These are phyloP conservation scores for Holocentrus rufus DNA, from an alignment of 2,797 vertebrate species.

Conservation along the genomic window DNA sequence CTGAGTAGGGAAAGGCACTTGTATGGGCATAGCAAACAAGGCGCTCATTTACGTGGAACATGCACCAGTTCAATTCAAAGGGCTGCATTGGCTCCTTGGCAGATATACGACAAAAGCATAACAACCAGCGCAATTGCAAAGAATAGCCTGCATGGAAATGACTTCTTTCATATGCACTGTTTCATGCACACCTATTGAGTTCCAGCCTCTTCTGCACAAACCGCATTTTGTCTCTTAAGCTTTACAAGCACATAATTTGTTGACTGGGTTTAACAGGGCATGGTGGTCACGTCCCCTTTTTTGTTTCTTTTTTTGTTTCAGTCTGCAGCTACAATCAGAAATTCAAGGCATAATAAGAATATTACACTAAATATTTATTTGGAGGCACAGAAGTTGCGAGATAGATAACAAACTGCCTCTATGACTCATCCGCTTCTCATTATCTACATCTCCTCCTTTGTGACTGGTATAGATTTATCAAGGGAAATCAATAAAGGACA, in stretches of 20 bases:
- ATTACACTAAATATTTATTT: no score
- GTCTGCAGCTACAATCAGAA: no score
- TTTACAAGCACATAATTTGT: no score
- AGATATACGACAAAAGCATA: slow-evolving; percentile 32
- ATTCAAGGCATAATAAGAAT: no score
- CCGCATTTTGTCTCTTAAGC: no score
- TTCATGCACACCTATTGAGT: background rate
- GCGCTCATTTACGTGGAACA: slow-evolving; percentile 48
- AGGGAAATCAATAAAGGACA: slow-evolving; percentile 29
- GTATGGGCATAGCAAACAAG: slow-evolving; percentile 37
- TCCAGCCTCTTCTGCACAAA: background rate
- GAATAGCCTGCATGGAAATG: slow-evolving; percentile 6
- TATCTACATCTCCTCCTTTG: slow-evolving; percentile 1
- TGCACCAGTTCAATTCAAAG: slow-evolving; percentile 30
- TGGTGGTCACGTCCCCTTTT: no score
- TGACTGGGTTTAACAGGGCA: no score
- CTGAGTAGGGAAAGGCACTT: slow-evolving; percentile 25
- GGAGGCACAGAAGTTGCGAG: no score
- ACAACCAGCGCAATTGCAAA: slow-evolving; percentile 30
- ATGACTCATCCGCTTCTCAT: slow-evolving; percentile 4
- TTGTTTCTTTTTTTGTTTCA: no score
- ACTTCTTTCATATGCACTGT: background rate
- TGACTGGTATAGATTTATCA: background rate
- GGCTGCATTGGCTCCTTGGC: slow-evolving; percentile 28
- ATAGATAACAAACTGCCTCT: no score